Evolutionary conservation across 2,888 invertebrate genomes (phyloP), one percentile per base, ranked within the genome.

Genomic region (Muschampia plurimacula): DNA sequence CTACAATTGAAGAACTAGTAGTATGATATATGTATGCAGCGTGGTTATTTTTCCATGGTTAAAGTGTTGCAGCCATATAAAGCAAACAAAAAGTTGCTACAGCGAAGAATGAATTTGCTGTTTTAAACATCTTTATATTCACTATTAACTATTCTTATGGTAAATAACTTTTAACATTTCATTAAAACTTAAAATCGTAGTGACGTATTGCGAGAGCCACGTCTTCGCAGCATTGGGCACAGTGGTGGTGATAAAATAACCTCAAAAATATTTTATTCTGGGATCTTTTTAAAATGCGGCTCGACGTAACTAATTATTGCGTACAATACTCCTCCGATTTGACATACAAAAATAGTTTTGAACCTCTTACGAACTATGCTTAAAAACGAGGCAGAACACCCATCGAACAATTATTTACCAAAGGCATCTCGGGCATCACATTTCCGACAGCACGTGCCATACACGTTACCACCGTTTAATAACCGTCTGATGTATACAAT

Each of bases 311-410:
- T 67, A 39, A 59, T 64, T 46, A 64, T 59, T 60, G 59, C 59
- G 13, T 60, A 36, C 36, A 13, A 28, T 60, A 28, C 59, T 60
- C 57, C 9, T 57, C 59, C 55, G 59, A 59, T 32, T 46, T n/a
- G 44, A 28, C 44, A 44, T 68, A 68, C 36, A 68, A 68, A 68
- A 68, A 68, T 68, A 68, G 67, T 68, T 59, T 60, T 60, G 46
- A 22, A 32, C 60, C 28, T 60, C 36, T 44, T 41, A 44, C 28
- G 36, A 13, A 60, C 60, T 60, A 60, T n/a, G 36, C 13, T 36
- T 32, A 28, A 15, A 0, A 32, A 59, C 28, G 57, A 59, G 28
- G 57, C 28, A 28, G 57, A 32, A n/a, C 60, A n/a, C 13, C 60
- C 13, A 60, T 60, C n/a, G 13, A 60, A 32, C 55, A 15, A 15